These are phyloP conservation scores for Scrobipalpa atriplicella DNA, from an alignment of 2,888 invertebrate genomes.

Conservation along the genomic window DNA sequence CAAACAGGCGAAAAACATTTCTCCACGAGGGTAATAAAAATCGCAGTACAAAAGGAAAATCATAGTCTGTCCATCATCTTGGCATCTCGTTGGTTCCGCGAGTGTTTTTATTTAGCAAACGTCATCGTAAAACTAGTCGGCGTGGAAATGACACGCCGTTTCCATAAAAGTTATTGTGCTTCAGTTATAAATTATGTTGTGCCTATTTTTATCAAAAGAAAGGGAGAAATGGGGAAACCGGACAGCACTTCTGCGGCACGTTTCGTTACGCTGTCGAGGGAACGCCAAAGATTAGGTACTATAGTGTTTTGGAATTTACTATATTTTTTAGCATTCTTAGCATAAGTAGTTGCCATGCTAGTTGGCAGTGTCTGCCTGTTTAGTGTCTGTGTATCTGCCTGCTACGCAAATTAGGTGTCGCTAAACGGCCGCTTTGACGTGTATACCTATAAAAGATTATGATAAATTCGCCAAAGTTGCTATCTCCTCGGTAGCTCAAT, in stretches of 20 bases:
- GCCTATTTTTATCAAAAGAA: constrained; percentile 24
- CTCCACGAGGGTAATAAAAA: constrained; percentile 10
- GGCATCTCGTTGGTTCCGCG: neutral
- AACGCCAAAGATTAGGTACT: neutral
- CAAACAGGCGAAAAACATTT: too few relatives aligned
- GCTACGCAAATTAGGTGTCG: too few relatives aligned
- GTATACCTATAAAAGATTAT: too few relatives aligned
- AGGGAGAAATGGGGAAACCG: constrained; percentile 33
- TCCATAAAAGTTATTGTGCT: constrained; percentile 29
- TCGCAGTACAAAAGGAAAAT: constrained; percentile 10
- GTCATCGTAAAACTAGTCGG: constrained; percentile 9
- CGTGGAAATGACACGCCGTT: constrained; percentile 22
- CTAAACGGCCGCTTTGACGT: too few relatives aligned
- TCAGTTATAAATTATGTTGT: constrained; percentile 22
- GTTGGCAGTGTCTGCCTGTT: too few relatives aligned
- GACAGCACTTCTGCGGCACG: constrained; percentile 35
- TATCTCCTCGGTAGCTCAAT: too few relatives aligned
- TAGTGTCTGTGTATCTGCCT: too few relatives aligned
- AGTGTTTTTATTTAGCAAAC: constrained; percentile 4
- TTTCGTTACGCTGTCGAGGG: constrained; percentile 29
- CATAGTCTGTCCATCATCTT: constrained; percentile 2
- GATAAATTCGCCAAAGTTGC: too few relatives aligned
- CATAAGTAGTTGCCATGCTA: too few relatives aligned
- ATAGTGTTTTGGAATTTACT: too few relatives aligned
- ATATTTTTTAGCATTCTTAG: too few relatives aligned